A percentile compares a stretch with the other conserved stretches of the same genome.
Evolutionary conservation across 2,113 vertebrate species (phyloP).

Genomic region (Canis aureus): DNA sequence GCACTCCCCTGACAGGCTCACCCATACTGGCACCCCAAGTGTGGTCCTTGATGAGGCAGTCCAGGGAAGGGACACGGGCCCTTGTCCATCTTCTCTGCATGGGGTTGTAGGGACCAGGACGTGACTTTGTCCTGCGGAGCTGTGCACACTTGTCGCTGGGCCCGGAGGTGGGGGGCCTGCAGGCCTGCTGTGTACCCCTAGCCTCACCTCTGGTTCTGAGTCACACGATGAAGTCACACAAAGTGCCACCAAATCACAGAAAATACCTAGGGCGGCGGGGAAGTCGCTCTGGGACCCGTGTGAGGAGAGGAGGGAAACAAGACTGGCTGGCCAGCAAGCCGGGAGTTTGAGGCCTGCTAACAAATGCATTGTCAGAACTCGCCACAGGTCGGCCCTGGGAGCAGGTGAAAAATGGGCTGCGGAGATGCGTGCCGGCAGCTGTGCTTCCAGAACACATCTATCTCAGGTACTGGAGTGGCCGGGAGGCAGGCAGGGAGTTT

Average conservation of each 20-base stretch:
- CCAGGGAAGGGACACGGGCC: accelerated
- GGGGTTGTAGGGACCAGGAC: too few relatives aligned
- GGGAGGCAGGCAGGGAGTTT: slow-evolving; percentile 59
- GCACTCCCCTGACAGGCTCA: too few relatives aligned
- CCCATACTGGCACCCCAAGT: too few relatives aligned
- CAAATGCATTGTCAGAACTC: slow-evolving; percentile 69
- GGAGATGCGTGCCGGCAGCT: slow-evolving; percentile 68
- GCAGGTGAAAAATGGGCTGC: slow-evolving; percentile 75
- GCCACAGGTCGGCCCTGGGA: slow-evolving; percentile 62
- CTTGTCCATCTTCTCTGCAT: not conserved
- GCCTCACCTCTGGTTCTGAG: not conserved
- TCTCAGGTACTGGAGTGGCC: slow-evolving; percentile 73
- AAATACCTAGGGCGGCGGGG: not conserved
- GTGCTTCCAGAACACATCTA: slow-evolving; percentile 69
- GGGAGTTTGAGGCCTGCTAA: slow-evolving; percentile 44
- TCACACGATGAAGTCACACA: not conserved
- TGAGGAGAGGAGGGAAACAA: not conserved
- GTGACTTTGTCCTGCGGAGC: too few relatives aligned
- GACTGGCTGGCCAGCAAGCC: slow-evolving; percentile 17
- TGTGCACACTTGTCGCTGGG: too few relatives aligned
- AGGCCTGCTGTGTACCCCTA: not conserved
- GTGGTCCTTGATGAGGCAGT: not conserved
- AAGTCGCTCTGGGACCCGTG: not conserved
- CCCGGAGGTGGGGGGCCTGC: not conserved
- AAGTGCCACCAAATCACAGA: not conserved